phyloP scores from a whole-genome alignment of 2,113 vertebrate species.

The Pantherophis guttatus region DNA sequence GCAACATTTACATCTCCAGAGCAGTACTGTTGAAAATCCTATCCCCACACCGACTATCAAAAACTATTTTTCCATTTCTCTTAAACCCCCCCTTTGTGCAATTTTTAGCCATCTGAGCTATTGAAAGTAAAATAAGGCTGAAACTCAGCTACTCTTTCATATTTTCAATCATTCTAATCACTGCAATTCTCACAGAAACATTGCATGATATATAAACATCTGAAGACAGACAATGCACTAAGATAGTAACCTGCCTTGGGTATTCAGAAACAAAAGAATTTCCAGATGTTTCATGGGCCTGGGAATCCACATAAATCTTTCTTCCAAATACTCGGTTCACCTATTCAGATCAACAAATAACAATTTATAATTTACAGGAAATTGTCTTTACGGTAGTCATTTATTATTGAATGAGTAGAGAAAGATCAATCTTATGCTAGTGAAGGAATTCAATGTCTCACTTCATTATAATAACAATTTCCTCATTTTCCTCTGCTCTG shows the following conservation, averaged over 20 bases:
- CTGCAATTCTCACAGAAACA: not conserved
- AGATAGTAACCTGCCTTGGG: not conserved
- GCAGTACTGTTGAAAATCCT: not conserved
- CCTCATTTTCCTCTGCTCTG: not conserved
- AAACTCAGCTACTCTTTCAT: not conserved
- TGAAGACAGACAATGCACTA: not conserved
- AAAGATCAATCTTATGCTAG: not conserved
- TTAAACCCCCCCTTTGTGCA: not conserved
- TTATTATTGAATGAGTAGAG: not conserved
- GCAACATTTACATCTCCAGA: not conserved
- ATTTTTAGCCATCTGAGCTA: not conserved
- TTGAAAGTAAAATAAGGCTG: slow-evolving; percentile 2
- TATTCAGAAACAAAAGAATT: not conserved
- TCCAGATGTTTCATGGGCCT: not conserved
- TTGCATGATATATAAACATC: not conserved
- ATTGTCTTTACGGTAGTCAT: not conserved
- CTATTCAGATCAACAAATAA: not conserved
- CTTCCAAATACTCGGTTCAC: not conserved
- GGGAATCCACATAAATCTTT: not conserved
- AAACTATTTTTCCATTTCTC: not conserved
- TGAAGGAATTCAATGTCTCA: not conserved
- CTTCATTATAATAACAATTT: not conserved
- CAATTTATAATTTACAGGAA: slow-evolving; percentile 5
- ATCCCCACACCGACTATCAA: not conserved
- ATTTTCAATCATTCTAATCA: not conserved